A percentile compares a stretch with the other conserved stretches of the same genome.
These are phyloP conservation scores for Ictidomys tridecemlineatus DNA, from an alignment of 2,113 vertebrate genomes.

Conservation along the genomic window DNA sequence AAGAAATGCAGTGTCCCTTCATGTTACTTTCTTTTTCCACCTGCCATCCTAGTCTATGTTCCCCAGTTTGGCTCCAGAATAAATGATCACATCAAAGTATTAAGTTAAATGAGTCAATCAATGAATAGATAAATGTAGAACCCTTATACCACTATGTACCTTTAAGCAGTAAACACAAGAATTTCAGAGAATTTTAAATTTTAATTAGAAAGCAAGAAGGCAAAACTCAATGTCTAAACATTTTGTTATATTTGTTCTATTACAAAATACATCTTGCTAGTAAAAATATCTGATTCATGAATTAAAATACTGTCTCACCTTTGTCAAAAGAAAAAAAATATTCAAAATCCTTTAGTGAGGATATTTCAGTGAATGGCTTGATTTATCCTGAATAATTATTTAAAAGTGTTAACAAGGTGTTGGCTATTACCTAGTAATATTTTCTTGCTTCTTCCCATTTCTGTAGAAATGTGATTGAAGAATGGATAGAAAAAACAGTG, in stretches of 20 bases:
- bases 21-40: not conserved
- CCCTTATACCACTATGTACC: not conserved
- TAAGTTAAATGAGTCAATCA: not conserved
- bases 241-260: not conserved
- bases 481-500: not conserved
- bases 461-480: not conserved
- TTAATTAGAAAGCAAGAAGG: not conserved
- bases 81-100: not conserved
- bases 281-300: not conserved
- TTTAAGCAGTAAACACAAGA: not conserved
- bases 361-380: not conserved
- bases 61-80: not conserved
- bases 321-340: not conserved
- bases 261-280: not conserved
- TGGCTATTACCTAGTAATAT: not conserved
- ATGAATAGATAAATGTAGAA: not conserved
- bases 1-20: not conserved
- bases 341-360: not conserved
- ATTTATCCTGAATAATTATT: not conserved
- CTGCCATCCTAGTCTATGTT: not conserved
- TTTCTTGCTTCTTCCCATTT: not conserved
- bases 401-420: not conserved
- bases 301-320: not conserved
- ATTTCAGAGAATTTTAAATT: not conserved
- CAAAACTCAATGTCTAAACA: not conserved